phyloP scores from a whole-genome alignment of 2,888 invertebrate species.

The Dromius quadrimaculatus region DNA sequence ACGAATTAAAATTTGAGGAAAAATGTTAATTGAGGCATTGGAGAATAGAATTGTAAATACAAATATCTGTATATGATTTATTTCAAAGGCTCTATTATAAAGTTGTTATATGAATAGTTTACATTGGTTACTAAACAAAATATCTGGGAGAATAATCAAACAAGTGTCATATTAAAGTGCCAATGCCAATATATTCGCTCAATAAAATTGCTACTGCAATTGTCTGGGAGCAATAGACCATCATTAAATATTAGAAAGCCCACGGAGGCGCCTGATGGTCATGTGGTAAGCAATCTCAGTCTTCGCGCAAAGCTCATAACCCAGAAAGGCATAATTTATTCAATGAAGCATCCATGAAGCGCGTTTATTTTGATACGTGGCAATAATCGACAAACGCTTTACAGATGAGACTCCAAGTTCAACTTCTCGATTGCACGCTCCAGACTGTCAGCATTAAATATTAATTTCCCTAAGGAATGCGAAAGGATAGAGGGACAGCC shows the following conservation, averaged over 20 bases:
- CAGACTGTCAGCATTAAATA: conserved; percentile 29
- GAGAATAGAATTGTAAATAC: no score
- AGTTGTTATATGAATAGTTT: no score
- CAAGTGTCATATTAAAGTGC: no score
- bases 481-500: conserved; percentile 3
- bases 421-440: conserved; percentile 8
- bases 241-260: not conserved
- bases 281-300: conserved; percentile 24
- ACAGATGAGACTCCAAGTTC: conserved; percentile 18
- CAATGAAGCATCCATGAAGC: conserved; percentile 33
- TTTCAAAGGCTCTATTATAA: no score
- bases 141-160: no score
- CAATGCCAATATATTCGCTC: no score
- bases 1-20: no score
- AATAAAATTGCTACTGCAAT: no score
- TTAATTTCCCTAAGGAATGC: conserved; percentile 34
- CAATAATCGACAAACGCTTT: conserved; percentile 36
- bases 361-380: conserved; percentile 40
- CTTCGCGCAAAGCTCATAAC: conserved; percentile 8
- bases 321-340: conserved; percentile 33
- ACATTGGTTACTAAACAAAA: no score
- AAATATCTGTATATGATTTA: no score
- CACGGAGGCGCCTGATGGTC: no score
- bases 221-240: conserved; percentile 10
- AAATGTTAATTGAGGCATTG: no score